phyloP scores from a whole-genome alignment of 2,888 invertebrate genomes.

The Hartigia nigra region DNA sequence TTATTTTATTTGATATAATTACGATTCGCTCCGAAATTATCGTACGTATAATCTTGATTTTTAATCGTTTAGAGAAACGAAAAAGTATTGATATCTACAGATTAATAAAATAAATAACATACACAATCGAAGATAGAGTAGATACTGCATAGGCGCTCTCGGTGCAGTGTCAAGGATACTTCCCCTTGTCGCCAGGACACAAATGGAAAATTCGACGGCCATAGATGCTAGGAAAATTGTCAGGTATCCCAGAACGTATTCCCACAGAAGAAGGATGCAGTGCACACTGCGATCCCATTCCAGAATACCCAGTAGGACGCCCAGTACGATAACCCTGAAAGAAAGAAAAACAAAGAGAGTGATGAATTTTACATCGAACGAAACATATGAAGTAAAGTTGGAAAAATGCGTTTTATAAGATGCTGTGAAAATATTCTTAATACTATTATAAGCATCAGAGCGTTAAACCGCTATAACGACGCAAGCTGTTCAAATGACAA shows the following conservation, averaged over 20 bases:
- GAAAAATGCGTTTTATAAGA: neutral
- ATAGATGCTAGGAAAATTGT: conserved; percentile 71
- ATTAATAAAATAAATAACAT: conserved; percentile 53
- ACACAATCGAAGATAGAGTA: conserved; percentile 83
- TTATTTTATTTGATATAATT: neutral
- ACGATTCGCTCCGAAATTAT: neutral
- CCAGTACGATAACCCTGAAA: conserved; percentile 73
- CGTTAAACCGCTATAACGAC: neutral
- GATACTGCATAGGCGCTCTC: conserved; percentile 80
- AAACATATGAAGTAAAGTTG: neutral
- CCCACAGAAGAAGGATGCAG: conserved; percentile 69
- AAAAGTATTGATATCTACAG: neutral
- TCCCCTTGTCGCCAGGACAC: conserved; percentile 81
- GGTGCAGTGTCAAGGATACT: conserved; percentile 82
- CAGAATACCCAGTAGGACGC: conserved; percentile 70
- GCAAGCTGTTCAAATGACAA: neutral
- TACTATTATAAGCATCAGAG: neutral
- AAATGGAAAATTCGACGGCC: conserved; percentile 78
- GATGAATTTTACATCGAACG: conserved; percentile 10
- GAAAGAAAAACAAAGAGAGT: conserved; percentile 28
- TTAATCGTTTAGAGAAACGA: neutral
- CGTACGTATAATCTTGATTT: neutral
- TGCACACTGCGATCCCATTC: conserved; percentile 69
- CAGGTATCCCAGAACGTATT: conserved; percentile 74
- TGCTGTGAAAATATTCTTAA: neutral